Evolutionary conservation across 1,140 invertebrate species (phyloP), one percentile per base, ranked within the genome.

Genomic region (Plutomurus gul): DNA sequence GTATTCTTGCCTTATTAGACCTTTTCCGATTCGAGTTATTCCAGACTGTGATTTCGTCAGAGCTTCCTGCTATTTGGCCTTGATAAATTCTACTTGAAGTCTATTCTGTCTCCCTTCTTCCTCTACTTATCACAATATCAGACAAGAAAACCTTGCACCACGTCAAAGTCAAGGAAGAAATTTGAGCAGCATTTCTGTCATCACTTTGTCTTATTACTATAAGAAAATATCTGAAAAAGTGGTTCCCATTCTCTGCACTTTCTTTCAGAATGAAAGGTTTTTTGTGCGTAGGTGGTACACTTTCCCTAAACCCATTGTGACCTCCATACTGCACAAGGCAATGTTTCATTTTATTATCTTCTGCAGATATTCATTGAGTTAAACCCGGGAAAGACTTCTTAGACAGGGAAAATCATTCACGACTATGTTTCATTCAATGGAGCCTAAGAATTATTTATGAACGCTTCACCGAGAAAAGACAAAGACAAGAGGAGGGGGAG

Each of bases 61-160:
- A 65, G 56, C 36, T 65, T 65, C 56, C 56, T 25, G 56, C 56
- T 65, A 65, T 65, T 65, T 65, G 56, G 27, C 56, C 56, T 65
- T 65, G 27, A 33, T 65, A 65, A 65, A 65, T 65, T 60, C 33
- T 60, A 33, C 56, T 65, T 36, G 56, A 65, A n/a, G 6, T 65
- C 30, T 65, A n/a, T 16, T 7, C 27, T 27, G 6, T 65, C 25
- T 65, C 36, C 18, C 27, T 65, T 10, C 36, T 51, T 65, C 25
- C 56, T n/a, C n/a, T 65, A 33, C 36, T 65, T 65, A 8, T 65
- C 56, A 65, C 25, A 65, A 65, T n/a, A n/a, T 65, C 56, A 65
- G 56, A 30, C 10, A 33, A 30, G 3, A 65, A 65, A 30, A 25
- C 10, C 27, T 65, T 30, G 30, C 18, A 33, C 36, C 27, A 51